Evolutionary conservation across 2,113 vertebrate species (phyloP), one percentile per base, ranked within the genome.

Genomic region (Parus major): DNA sequence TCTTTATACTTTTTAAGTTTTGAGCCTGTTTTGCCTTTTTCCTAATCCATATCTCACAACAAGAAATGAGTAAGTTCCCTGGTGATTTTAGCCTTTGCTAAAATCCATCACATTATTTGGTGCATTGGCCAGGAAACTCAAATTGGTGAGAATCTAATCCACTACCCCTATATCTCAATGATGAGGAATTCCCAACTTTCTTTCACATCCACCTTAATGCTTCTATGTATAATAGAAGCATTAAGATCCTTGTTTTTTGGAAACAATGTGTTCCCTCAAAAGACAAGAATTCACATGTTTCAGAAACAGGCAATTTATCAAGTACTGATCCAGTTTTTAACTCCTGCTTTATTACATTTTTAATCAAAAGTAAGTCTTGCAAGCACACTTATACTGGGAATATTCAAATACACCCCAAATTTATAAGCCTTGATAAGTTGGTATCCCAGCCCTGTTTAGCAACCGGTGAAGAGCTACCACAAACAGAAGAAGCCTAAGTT

Each of bases 181-280:
- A 47, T 64, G 25, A 72, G 55, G 31, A 31, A 60, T 52, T 70
- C 11, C 4, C 6, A 15, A 9, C 31, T 39, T 68, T 11, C 23
- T 42, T 86, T 79, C 46, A 60, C 44, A 55, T 28, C 9, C 2
- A 10, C 6, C 14, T 35, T 50, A 50, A 47, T 10, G 5, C 10
- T 8, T 33, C 23, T 5, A 39, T 39, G 86, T 83, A 72, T n/a
- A 80, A 17, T 12, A 83, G n/a, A n/a, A n/a, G n/a, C n/a, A n/a
- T n/a, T n/a, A n/a, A 46, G 21, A 25, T 25, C 12, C 12, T 39
- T 5, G 3, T 85, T 82, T 85, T 75, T 7, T 20, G 60, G 50
- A 61, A 94, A 70, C 3, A 6, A 25, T 4, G 5, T 18, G 14
- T 28, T 88, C 39, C 17, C 55, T 57, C 0, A 0, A 79, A 75